Evolutionary conservation across 2,113 vertebrate genomes (phyloP), one percentile per base, ranked within the genome.

Genomic region (Pungitius pungitius): DNA sequence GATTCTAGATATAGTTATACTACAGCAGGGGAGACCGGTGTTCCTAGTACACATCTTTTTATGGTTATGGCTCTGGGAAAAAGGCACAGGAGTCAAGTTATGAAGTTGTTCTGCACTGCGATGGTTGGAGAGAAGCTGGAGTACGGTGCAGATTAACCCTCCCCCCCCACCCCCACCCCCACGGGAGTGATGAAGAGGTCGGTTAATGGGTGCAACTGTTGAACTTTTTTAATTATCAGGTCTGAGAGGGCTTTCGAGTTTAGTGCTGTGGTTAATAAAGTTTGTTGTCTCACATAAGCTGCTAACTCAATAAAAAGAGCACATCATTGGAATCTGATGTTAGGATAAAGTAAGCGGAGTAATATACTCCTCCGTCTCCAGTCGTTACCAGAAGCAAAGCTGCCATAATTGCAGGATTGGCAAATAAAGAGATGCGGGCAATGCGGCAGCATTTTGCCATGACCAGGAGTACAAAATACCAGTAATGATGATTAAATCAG

Each of bases 401-500:
- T 49, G 64, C 56, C 77, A 49, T 67, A 64, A 70, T 84, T 78
- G 85, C 80, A 78, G 60, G 83, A 45, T 69, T 77, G 82, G 81
- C 83, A 84, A 76, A 85, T 83, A 78, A 73, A 82, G 73, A 81
- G 62, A 82, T 83, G 60, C 35, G 65, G 78, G 63, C 74, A 84
- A 71, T 77, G 82, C 72, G 55, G 77, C 75, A 70, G 64, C 74
- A 81, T 69, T 85, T 72, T 80, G 81, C 79, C 73, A 78, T 82
- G 78, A 81, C 75, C 63, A 78, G 45, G 67, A 79, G 64, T 80
- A 85, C 77, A 78, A 90, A 85, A 81, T 81, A 87, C 69, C 63
- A 76, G 47, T 77, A 91, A 84, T 85, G 88, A 89, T 90, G 87
- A 82, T 86, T 86, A 88, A 81, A 87, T 88, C 81, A 75, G 43